These are phyloP conservation scores for Hippocampus zosterae DNA, from an alignment of 2,113 vertebrate genomes.

Conservation along the genomic window DNA sequence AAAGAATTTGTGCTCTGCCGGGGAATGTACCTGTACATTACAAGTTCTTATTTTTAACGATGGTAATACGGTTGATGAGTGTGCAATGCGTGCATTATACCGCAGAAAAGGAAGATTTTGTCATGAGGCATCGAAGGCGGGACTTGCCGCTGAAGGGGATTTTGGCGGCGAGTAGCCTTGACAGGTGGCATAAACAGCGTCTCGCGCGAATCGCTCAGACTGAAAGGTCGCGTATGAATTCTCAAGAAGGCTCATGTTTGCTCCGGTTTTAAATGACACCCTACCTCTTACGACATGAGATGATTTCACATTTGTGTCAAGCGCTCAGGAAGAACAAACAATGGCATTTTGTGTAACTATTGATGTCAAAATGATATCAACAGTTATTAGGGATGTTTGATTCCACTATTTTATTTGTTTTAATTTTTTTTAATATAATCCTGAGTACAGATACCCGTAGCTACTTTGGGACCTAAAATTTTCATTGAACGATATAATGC, in stretches of 20 bases:
- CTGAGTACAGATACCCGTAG: too few relatives aligned
- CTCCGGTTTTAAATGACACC: constrained; percentile 12
- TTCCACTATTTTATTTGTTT: too few relatives aligned
- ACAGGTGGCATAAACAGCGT: constrained; percentile 35
- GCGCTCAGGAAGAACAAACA: not conserved
- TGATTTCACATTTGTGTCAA: constrained; percentile 12
- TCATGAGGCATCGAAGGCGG: constrained; percentile 46
- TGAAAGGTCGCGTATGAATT: constrained; percentile 19
- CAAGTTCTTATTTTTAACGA: constrained; percentile 37
- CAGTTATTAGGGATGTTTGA: too few relatives aligned
- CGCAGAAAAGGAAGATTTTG: constrained; percentile 49
- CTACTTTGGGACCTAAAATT: too few relatives aligned
- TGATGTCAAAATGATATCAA: not conserved
- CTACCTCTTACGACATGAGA: constrained; percentile 6
- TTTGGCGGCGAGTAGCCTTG: constrained; percentile 37
- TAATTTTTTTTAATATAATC: too few relatives aligned
- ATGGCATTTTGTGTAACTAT: not conserved
- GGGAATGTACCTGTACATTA: constrained; percentile 21
- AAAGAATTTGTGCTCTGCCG: not conserved
- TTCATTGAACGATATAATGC: too few relatives aligned
- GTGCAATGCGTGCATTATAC: constrained; percentile 40
- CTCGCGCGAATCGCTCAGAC: not conserved
- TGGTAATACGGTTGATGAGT: constrained; percentile 46
- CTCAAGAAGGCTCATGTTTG: constrained; percentile 22
- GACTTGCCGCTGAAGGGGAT: constrained; percentile 28